Evolutionary conservation across 2,888 invertebrate species (phyloP).

Genomic region (Chrysolina haemoptera): DNA sequence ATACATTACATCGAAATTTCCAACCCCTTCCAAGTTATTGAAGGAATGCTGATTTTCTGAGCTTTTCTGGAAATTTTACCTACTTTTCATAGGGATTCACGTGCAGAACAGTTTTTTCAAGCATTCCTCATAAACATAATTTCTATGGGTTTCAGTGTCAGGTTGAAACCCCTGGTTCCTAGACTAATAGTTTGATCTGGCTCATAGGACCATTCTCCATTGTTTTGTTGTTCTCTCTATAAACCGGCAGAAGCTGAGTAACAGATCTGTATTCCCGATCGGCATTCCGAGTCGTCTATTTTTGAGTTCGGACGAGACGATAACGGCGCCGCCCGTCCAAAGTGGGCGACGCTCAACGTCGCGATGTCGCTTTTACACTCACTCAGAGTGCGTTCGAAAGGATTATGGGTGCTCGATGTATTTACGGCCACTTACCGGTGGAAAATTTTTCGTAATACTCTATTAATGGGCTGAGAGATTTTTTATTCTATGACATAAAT

Average conservation of each 20-base stretch:
- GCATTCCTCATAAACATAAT: too few species aligned
- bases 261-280: constrained; percentile 15
- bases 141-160: too few species aligned
- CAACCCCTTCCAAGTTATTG: too few species aligned
- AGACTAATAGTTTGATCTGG: background rate
- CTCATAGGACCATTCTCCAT: constrained; percentile 7
- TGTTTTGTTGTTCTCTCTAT: constrained; percentile 6
- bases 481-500: background rate
- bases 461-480: background rate
- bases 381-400: constrained; percentile 11
- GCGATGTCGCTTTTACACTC: constrained; percentile 25
- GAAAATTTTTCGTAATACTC: constrained; percentile 34
- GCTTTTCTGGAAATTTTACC: too few species aligned
- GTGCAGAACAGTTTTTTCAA: too few species aligned
- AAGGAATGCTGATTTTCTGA: too few species aligned
- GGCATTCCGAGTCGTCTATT: constrained; percentile 41
- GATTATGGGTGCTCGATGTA: constrained; percentile 29
- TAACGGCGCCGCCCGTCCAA: constrained; percentile 28
- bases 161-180: too few species aligned
- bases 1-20: too few species aligned
- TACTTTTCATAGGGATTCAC: too few species aligned
- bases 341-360: constrained; percentile 29
- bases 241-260: constrained; percentile 18
- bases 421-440: constrained; percentile 29
- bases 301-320: constrained; percentile 29